phyloP scores from a whole-genome alignment of 2,888 invertebrate genomes.

The Auanema freiburgensis region DNA sequence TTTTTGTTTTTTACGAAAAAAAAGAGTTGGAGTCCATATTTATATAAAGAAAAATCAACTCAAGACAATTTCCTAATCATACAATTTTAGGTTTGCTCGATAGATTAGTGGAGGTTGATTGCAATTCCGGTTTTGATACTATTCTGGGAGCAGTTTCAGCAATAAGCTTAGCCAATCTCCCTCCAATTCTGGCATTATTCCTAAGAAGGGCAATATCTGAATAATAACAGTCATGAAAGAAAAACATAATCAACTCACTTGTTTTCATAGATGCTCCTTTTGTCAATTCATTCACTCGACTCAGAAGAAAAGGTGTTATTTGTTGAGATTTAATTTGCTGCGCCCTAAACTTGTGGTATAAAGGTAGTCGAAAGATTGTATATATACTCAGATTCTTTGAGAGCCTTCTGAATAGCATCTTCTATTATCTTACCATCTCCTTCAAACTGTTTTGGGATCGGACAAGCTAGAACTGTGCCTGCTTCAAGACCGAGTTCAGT shows the following conservation, averaged over 20 bases:
- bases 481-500: conserved; percentile 63
- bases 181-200: conserved; percentile 86
- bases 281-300: conserved; percentile 79
- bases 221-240: conserved; percentile 15
- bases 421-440: conserved; percentile 71
- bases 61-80: conserved; percentile 9
- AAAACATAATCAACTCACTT: conserved; percentile 71
- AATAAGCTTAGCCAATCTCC: conserved; percentile 75
- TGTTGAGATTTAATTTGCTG: conserved; percentile 78
- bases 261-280: conserved; percentile 79
- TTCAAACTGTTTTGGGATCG: conserved; percentile 76
- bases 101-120: no score
- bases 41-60: not conserved
- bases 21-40: no score
- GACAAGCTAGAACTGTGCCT: conserved; percentile 82
- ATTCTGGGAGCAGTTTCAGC: not conserved
- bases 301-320: conserved; percentile 87
- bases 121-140: not conserved
- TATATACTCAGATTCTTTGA: conserved; percentile 69
- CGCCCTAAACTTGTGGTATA: no score
- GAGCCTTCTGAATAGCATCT: conserved; percentile 75
- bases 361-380: no score
- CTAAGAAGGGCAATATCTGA: conserved; percentile 85
- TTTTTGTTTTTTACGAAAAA: no score
- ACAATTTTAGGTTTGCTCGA: conserved; percentile 35